A percentile compares a stretch with the other conserved stretches of the same genome.
These are phyloP conservation scores for Cacoxenus indagator DNA, from an alignment of 2,888 invertebrate species.

Conservation along the genomic window DNA sequence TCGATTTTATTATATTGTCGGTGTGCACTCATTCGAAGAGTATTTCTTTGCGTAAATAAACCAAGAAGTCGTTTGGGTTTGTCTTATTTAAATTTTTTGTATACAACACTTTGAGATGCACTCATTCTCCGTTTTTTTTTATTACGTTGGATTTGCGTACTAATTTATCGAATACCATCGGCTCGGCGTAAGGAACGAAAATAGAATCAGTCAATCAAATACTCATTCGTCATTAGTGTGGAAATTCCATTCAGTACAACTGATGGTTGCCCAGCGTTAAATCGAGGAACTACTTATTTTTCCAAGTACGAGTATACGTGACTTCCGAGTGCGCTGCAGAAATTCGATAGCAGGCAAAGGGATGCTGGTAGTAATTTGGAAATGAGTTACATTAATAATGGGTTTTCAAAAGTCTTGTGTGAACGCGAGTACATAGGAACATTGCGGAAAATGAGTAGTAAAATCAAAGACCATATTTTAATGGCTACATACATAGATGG, in stretches of 20 bases:
- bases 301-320: too few relatives aligned
- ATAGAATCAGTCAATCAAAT: slow-evolving; percentile 17
- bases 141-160: not conserved
- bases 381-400: too few relatives aligned
- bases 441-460: too few relatives aligned
- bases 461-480: too few relatives aligned
- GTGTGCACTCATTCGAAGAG: not conserved
- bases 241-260: not conserved
- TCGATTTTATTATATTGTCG: not conserved
- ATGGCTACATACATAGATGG: too few relatives aligned
- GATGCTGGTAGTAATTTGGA: too few relatives aligned
- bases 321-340: too few relatives aligned
- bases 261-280: not conserved
- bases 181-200: not conserved
- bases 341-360: too few relatives aligned
- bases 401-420: too few relatives aligned
- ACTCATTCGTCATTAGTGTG: not conserved
- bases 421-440: too few relatives aligned
- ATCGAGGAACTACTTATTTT: not conserved
- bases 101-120: not conserved
- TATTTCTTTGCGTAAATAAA: slow-evolving; percentile 9
- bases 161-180: not conserved
- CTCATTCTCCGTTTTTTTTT: not conserved
- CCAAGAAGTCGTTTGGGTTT: not conserved
- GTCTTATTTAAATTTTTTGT: not conserved